A percentile compares a stretch with the other conserved stretches of the same genome.
Evolutionary conservation across 2,797 vertebrate genomes (phyloP).

Genomic region (Peromyscus melanophrys): DNA sequence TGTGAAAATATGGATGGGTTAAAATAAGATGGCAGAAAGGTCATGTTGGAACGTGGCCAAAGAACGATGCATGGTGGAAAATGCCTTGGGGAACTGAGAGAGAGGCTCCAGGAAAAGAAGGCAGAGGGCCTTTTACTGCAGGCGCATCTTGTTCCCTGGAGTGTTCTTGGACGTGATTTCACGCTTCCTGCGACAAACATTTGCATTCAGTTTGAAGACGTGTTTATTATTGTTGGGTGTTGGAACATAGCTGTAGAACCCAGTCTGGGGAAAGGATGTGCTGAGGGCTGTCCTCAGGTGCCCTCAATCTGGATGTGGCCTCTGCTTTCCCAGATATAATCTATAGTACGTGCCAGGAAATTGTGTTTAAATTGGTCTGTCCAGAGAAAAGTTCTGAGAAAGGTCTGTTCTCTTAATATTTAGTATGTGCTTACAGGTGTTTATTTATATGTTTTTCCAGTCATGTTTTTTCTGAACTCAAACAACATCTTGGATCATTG

Average conservation of each 20-base stretch:
- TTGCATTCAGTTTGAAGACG: not conserved
- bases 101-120: not conserved
- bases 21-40: not conserved
- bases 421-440: not conserved
- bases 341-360: not conserved
- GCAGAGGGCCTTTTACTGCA: not conserved
- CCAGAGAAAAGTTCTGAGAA: not conserved
- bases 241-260: not conserved
- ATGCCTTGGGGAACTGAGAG: not conserved
- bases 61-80: not conserved
- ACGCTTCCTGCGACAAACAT: not conserved
- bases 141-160: not conserved
- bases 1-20: not conserved
- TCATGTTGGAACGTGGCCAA: not conserved
- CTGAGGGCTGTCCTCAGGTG: not conserved
- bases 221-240: not conserved
- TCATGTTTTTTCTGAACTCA: not conserved
- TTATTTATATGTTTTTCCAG: not conserved
- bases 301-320: not conserved
- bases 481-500: not conserved
- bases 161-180: not conserved
- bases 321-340: not conserved
- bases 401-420: not conserved
- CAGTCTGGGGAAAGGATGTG: too few relatives aligned
- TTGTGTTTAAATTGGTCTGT: not conserved